Conservation (phyloP, 2,888 invertebrate species). For the Nephrotoma flavescens region DNA sequence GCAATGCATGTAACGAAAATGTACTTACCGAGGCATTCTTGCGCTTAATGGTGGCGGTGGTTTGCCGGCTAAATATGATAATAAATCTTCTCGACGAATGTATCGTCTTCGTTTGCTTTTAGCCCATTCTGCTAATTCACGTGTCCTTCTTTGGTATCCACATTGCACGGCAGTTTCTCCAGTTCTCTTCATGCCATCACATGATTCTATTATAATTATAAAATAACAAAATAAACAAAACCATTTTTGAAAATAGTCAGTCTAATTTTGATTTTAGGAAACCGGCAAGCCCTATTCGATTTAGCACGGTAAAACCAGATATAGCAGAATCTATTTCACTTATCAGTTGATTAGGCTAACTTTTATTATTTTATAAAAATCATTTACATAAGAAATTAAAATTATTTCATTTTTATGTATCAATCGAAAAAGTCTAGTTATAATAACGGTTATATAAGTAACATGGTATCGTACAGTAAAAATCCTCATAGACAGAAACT, state of each 20-base stretch:
- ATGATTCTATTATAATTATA: slow-evolving; percentile 41
- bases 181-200: slow-evolving; percentile 51
- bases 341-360: too few relatives aligned
- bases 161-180: slow-evolving; percentile 54
- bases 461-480: too few relatives aligned
- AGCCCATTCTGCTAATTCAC: slow-evolving; percentile 63
- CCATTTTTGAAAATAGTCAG: neutral
- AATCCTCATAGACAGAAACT: too few relatives aligned
- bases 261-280: too few relatives aligned
- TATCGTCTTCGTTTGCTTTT: slow-evolving; percentile 50
- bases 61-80: slow-evolving; percentile 61
- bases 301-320: too few relatives aligned
- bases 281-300: too few relatives aligned
- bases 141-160: slow-evolving; percentile 57
- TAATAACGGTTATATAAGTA: too few relatives aligned
- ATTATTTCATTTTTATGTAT: too few relatives aligned
- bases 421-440: too few relatives aligned
- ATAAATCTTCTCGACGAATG: slow-evolving; percentile 59
- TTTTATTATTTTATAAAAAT: too few relatives aligned
- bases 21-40: slow-evolving; percentile 10
- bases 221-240: neutral
- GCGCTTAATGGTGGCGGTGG: slow-evolving; percentile 44
- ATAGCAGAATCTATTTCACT: too few relatives aligned
- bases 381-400: too few relatives aligned
- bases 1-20: neutral